These are phyloP conservation scores for Chaenogobius annularis DNA, from an alignment of 2,113 vertebrate species.

Conservation along the genomic window DNA sequence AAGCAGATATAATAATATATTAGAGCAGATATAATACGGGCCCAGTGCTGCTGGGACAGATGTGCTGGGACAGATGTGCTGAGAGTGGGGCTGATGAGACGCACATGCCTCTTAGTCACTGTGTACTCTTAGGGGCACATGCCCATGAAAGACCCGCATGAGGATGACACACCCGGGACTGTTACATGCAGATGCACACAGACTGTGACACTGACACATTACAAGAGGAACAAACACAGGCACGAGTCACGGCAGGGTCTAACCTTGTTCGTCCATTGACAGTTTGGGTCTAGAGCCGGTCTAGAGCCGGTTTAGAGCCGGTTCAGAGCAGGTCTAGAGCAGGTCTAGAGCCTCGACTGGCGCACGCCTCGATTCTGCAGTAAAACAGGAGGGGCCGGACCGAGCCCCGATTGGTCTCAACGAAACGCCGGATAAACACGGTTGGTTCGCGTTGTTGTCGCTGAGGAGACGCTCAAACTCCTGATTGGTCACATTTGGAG, in stretches of 20 bases:
- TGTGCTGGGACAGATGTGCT: no score
- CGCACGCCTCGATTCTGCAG: constrained; percentile 76
- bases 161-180: constrained; percentile 41
- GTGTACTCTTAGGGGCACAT: no score
- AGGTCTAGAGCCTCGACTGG: constrained; percentile 57
- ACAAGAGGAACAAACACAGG: constrained; percentile 59
- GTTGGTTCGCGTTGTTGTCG: constrained; percentile 55
- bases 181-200: constrained; percentile 55
- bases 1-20: no score
- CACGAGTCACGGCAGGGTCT: constrained; percentile 66
- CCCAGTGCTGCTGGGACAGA: constrained; percentile 28
- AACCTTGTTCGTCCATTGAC: constrained; percentile 69
- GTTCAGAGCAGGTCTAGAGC: no score
- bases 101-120: no score
- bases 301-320: no score
- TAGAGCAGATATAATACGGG: constrained; percentile 1
- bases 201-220: constrained; percentile 33
- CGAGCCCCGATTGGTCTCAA: constrained; percentile 61
- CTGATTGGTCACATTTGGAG: constrained; percentile 53
- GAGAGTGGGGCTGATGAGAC: constrained; percentile 34
- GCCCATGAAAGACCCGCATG: constrained; percentile 49
- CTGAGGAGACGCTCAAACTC: constrained; percentile 32
- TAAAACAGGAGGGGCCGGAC: constrained; percentile 75
- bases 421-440: background rate
- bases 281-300: constrained; percentile 29